A percentile compares a stretch with the other conserved stretches of the same genome.
These are phyloP conservation scores for Anthrax anthrax DNA, from an alignment of 2,888 invertebrate species.

Conservation along the genomic window DNA sequence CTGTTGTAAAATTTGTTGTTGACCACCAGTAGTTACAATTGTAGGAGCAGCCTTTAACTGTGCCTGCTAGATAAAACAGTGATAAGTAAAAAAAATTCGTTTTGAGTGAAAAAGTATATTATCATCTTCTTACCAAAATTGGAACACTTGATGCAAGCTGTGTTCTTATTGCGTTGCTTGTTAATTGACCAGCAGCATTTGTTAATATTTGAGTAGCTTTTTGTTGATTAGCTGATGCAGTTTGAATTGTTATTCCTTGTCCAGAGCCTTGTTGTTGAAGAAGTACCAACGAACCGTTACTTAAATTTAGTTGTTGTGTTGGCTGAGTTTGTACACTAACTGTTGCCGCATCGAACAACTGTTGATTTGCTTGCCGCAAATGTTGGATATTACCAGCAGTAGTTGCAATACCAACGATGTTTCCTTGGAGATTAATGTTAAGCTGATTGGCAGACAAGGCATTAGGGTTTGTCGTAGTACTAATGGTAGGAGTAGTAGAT, in stretches of 20 bases:
- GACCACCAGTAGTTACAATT: slow-evolving; percentile 21
- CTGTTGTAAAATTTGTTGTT: slow-evolving; percentile 23
- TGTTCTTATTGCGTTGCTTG: slow-evolving; percentile 21
- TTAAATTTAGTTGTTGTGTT: slow-evolving; percentile 28
- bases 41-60: slow-evolving; percentile 44
- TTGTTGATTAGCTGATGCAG: slow-evolving; percentile 24
- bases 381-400: slow-evolving; percentile 25
- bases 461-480: slow-evolving; percentile 7
- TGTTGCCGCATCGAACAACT: slow-evolving; percentile 21
- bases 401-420: slow-evolving; percentile 22
- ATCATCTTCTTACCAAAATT: slow-evolving; percentile 44
- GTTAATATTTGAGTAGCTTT: slow-evolving; percentile 20
- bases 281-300: slow-evolving; percentile 30
- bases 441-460: slow-evolving; percentile 10
- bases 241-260: slow-evolving; percentile 29
- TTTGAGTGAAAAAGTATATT: neutral
- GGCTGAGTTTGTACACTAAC: slow-evolving; percentile 20
- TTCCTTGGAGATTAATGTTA: slow-evolving; percentile 21
- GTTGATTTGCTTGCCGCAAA: slow-evolving; percentile 19
- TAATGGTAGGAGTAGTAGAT: slow-evolving; percentile 9
- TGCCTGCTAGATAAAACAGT: slow-evolving; percentile 41
- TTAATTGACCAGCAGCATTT: slow-evolving; percentile 35
- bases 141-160: slow-evolving; percentile 40
- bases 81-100: neutral
- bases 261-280: slow-evolving; percentile 27